Evolutionary conservation across 1,140 invertebrate genomes (phyloP), one percentile per base, ranked within the genome.

Genomic region (Phocides pigmalion): DNA sequence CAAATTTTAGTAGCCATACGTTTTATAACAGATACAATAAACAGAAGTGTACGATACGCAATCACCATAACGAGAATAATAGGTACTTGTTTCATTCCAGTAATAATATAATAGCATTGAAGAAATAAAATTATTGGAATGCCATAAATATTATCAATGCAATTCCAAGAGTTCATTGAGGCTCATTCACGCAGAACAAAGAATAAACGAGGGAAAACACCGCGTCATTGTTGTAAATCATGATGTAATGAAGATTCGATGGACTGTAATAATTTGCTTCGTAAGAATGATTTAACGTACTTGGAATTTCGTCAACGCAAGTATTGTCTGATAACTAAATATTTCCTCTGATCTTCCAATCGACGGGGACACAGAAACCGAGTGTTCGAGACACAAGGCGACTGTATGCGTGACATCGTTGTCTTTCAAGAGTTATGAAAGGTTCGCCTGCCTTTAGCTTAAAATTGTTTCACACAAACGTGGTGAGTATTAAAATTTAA

Each of bases 101-200:
- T 14, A 3, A 19, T 14, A 14, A 19, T 8, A 32, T 35, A 12
- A 35, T 12, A 2, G 6, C 32, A 1, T 0, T 44, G 8, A 17
- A 25, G 58, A 62, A 56, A 67, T 66, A 56, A 62, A 49, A 67
- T 62, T 56, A 67, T 19, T 37, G 59, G 58, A 32, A 32, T 46
- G 42, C 8, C 16, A 14, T 46, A 19, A 20, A 11, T 46, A 46
- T 46, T 46, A 20, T 46, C 11, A 19, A 44, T 46, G 41, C 42
- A 25, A 12, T 25, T 47, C 44, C 35, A 14, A 39, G 35, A 39
- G 35, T 39, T 39, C 35, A 39, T 14, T 14, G 35, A 39, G 35
- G 12, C 35, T 14, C 35, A 4, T 12, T 39, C 35, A 39, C 12
- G 35, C 35, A 3, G 35, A 2, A 39, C 35, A 39, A 19, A 35